Base-by-base conservation (phyloP, 2,797 vertebrate genomes). In the Choloepus didactylus region DNA sequence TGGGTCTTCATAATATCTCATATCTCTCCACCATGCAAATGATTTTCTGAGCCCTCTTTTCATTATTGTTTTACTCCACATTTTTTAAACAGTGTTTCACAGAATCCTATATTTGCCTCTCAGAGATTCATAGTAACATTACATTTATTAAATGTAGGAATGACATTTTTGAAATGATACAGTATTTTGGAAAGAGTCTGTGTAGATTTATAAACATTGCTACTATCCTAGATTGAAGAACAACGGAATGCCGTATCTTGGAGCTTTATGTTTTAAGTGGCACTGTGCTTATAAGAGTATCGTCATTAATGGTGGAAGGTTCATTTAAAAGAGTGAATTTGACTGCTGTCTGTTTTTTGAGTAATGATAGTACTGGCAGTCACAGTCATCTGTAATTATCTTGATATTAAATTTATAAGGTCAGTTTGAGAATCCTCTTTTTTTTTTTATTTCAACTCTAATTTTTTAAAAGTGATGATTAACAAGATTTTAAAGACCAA, bases 131-230 rank as follows among this genome's bases (percentile, higher is more conserved):
- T n/a, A 75, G 19, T 75, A 90, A 75, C 64, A 73, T 35, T 35
- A 35, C 35, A 35, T 35, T 35, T 35, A 35, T 35, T 35, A 35
- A 35, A 35, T 35, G 35, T 35, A 35, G 35, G 35, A 35, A 29
- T 75, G 46, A 72, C 56, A 75, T 70, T 93, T 89, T 41, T 69
- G 82, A 91, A 96, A 67, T 72, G 66, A 44, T 25, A 29, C 81
- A n/a, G 49, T n/a, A 80, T 51, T 85, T 93, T 90, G 5, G 72
- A 83, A 91, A 86, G 12, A 46, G 25, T 27, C 38, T 77, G 3
- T 94, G 4, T 84, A 64, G 23, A 83, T 31, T 87, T 94, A 7
- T 93, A 89, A 93, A 77, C 8, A 85, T 80, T 80, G 89, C 73
- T 23, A 80, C 51, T 70, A 23, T 67, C 6, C 41, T 81, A 56